Evolutionary conservation across 2,888 invertebrate genomes (phyloP).

Genomic region (Iphiclides podalirius): DNA sequence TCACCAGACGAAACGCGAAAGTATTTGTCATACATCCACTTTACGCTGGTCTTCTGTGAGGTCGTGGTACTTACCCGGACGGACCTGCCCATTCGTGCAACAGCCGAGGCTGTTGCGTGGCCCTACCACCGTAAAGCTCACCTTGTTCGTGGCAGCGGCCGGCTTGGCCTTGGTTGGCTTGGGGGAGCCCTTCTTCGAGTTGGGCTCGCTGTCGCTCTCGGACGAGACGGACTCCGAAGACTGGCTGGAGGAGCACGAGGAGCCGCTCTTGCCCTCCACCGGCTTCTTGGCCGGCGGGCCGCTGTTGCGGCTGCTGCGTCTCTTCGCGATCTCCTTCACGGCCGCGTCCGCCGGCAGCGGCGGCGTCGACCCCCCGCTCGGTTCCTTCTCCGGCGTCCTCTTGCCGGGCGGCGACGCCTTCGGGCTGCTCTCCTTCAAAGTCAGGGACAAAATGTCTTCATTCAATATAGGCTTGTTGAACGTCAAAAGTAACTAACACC

Average conservation of each 20-base stretch:
- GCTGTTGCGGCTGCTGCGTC: conserved; percentile 54
- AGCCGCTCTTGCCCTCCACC: conserved; percentile 63
- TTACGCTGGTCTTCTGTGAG: too few species aligned
- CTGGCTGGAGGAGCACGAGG: conserved; percentile 70
- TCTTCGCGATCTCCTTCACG: conserved; percentile 54
- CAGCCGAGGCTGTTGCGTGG: too few species aligned
- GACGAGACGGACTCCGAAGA: conserved; percentile 71
- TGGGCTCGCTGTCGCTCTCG: conserved; percentile 64
- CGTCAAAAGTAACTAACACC: too few species aligned
- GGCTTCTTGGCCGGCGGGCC: conserved; percentile 68
- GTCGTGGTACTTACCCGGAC: too few species aligned
- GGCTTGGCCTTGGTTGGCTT: conserved; percentile 65
- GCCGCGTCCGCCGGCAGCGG: conserved; percentile 55
- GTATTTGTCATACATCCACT: too few species aligned
- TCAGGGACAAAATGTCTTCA: too few species aligned
- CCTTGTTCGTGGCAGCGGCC: conserved; percentile 48
- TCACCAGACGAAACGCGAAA: too few species aligned
- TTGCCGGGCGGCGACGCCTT: conserved; percentile 57
- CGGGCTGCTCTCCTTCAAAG: conserved; percentile 45
- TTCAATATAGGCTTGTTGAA: too few species aligned
- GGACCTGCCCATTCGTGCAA: too few species aligned
- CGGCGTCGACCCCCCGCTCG: conserved; percentile 40
- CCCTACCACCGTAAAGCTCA: too few species aligned
- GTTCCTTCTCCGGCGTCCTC: conserved; percentile 53
- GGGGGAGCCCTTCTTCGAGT: conserved; percentile 52